Evolutionary conservation across 1,140 invertebrate species (phyloP), one percentile per base, ranked within the genome.

Genomic region (Harpegnathos saltator): DNA sequence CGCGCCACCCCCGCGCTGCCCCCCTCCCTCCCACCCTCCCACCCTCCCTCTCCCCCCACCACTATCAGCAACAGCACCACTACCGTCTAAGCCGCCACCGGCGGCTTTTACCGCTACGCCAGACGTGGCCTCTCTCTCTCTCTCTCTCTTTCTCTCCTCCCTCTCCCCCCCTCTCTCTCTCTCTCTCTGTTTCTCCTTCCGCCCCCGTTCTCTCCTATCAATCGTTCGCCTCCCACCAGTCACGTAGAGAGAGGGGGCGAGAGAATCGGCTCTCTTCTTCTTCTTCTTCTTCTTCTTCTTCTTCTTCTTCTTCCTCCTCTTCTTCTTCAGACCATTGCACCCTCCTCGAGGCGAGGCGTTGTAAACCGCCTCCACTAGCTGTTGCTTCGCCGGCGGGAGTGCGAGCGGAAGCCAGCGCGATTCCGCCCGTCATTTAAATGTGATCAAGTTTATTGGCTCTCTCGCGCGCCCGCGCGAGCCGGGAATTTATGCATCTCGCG

Each of bases 361-460:
- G 59, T 85, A 72, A 90, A 86, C 77, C 71, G 68, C 75, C 65
- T 65, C 24, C 74, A 82, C 87, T 90, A 90, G 89, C 85, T 90
- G 89, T 90, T 90, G 89, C 88, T 88, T 89, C 88, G 58, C 54
- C 22, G 33, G 54, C 65, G 38, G n/a, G 62, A 48, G n/a, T n/a
- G n/a, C 58, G 19, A 75, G 52, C 56, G 50, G 2, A 44, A 82
- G 56, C 29, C 17, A 82, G 69, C 38, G 69, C 54, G 77, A 73
- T 72, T 81, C 54, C 69, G 58, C 44, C 22, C 65, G 65, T 80
- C 75, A 80, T 80, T 82, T 82, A 74, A 74, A 82, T 82, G 58
- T 26, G 78, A 62, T 82, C 78, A 61, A 44, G 58, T 74, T 82
- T 74, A 74, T 82, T 82, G 71, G 38, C 48, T 62, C 33, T 74